Base-by-base conservation (phyloP, 2,888 invertebrate species). In the Andrena camellia region DNA sequence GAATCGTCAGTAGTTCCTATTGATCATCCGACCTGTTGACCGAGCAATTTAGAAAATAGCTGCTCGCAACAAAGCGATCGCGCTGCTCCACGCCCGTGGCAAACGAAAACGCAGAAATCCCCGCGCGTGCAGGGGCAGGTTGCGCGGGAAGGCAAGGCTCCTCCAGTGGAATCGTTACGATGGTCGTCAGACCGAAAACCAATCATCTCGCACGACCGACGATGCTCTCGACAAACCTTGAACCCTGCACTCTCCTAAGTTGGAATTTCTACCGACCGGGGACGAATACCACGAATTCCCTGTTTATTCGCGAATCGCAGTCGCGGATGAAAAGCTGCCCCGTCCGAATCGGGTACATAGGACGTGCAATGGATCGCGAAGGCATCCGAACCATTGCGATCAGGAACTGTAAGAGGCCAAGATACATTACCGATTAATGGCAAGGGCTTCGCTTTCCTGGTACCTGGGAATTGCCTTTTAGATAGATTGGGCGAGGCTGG, bases 151-250 rank as follows among this genome's bases (percentile, higher is more conserved):
- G 54, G 33, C 62, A 60, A 68, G 29, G 29, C 52, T 31, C 8
- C 26, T 20, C 20, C 23, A 75, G 23, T 57, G 57, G 62, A 62
- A 74, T 79, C 75, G 60, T 87, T 87, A 85, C 35, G 63, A 59
- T 20, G 73, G 63, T 67, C 81, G 83, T 57, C 78, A 83, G 87
- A 87, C 78, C 86, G 83, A 79, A 73, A 88, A 85, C 76, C 79
- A 86, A 87, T 87, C 86, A 88, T 86, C 77, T 88, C 74, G 86
- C 86, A 77, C 81, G 83, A 87, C 71, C 77, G 77, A 48, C 81
- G 76, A 88, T 68, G 68, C 70, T 73, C 79, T 80, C 68, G 70
- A 66, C 67, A 67, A 88, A 86, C 88, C 88, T 88, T 88, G 88
- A 88, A 88, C 88, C 79, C 84, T 81, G 66, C 81, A 76, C 78